Conservation (phyloP, 1,140 invertebrate species). For the Cataglyphis hispanica region DNA sequence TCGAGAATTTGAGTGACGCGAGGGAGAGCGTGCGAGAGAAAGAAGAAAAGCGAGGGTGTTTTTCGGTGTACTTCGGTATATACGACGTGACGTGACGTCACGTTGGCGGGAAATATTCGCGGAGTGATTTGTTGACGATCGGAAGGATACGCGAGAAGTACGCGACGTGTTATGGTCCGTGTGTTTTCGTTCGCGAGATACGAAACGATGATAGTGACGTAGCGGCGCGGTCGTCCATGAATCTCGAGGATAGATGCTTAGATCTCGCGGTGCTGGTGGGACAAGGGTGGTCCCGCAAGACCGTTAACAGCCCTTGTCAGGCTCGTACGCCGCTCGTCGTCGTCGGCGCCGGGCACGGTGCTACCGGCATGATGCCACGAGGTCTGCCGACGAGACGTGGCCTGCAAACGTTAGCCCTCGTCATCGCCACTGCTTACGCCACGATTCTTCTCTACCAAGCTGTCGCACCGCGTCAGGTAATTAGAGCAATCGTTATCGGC, state of each 20-base stretch:
- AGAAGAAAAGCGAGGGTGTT: background rate
- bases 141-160: background rate
- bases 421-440: slow-evolving; percentile 87
- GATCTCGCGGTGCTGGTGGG: slow-evolving; percentile 41
- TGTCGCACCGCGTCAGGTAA: slow-evolving; percentile 87
- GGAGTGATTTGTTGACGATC: too few species aligned
- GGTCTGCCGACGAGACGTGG: slow-evolving; percentile 82
- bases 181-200: slow-evolving; percentile 72
- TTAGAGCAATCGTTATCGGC: background rate
- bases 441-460: slow-evolving; percentile 89
- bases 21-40: too few species aligned
- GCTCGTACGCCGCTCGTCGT: slow-evolving; percentile 36
- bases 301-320: slow-evolving; percentile 58
- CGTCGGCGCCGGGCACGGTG: slow-evolving; percentile 43
- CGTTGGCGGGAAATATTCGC: background rate
- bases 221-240: slow-evolving; percentile 76
- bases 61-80: too few species aligned
- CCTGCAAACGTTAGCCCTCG: slow-evolving; percentile 82
- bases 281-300: slow-evolving; percentile 41
- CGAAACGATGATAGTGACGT: slow-evolving; percentile 75
- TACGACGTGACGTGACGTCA: background rate
- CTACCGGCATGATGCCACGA: slow-evolving; percentile 81
- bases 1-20: background rate
- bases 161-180: slow-evolving; percentile 79
- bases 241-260: slow-evolving; percentile 63